These are phyloP conservation scores for Epizoanthus fatuus DNA, from an alignment of 92 coral and sea anemone genomes.

Conservation along the genomic window DNA sequence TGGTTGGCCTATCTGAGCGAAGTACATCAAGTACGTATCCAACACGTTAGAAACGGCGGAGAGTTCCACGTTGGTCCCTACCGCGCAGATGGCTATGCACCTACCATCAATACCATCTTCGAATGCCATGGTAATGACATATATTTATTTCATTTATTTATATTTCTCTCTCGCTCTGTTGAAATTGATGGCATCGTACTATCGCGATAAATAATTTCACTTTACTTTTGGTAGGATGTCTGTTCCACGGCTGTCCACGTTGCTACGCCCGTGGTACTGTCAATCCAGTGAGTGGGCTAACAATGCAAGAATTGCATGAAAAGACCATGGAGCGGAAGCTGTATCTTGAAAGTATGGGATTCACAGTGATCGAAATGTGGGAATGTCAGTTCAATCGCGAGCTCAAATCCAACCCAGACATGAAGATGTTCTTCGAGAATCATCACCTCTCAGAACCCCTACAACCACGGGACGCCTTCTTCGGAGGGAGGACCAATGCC, in stretches of 20 bases:
- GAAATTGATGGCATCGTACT: no score
- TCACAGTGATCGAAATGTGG: slow-evolving; percentile 59
- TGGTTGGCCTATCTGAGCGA: slow-evolving; percentile 47
- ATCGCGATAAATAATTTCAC: not conserved
- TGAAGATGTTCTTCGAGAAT: not conserved
- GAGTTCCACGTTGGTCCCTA: no score
- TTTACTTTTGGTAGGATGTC: not conserved
- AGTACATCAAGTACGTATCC: not conserved
- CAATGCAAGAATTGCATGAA: slow-evolving; percentile 61
- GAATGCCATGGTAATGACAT: no score
- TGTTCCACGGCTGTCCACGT: slow-evolving; percentile 52
- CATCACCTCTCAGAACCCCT: slow-evolving; percentile 2
- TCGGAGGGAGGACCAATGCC: no score
- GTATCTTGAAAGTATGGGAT: slow-evolving; percentile 26
- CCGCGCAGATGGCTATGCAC: no score
- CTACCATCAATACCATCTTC: no score
- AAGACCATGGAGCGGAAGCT: slow-evolving; percentile 19
- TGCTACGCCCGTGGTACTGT: slow-evolving; percentile 47
- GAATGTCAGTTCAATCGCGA: slow-evolving; percentile 39
- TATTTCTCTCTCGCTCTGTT: no score
- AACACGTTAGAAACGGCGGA: no score
- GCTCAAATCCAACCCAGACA: not conserved
- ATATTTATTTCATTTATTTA: not conserved
- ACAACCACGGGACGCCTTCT: no score
- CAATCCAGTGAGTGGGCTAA: slow-evolving; percentile 25